Percentiles rank a stretch among this genome's conserved stretches.
phyloP scores from a whole-genome alignment of 2,113 vertebrate genomes.

The Melanocharis versteri region DNA sequence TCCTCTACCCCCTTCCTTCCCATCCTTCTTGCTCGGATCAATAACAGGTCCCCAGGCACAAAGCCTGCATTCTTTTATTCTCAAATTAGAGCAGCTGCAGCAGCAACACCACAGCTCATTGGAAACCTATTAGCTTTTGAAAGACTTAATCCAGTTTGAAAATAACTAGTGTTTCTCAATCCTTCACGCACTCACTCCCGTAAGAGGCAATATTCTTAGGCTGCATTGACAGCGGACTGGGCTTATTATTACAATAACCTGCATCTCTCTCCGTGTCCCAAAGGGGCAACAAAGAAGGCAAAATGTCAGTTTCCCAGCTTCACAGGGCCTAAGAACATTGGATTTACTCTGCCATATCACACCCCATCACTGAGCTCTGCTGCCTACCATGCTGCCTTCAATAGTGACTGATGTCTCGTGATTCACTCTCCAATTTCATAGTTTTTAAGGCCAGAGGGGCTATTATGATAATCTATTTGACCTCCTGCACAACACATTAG shows the following conservation, averaged over 20 bases:
- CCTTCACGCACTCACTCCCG: background rate
- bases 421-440: slow-evolving; percentile 33
- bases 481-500: background rate
- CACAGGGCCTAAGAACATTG: background rate
- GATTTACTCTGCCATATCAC: slow-evolving; percentile 12
- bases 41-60: slow-evolving; percentile 76
- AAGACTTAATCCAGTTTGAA: slow-evolving; percentile 77
- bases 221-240: background rate
- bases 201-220: slow-evolving; percentile 41
- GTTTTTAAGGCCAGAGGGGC: slow-evolving; percentile 22
- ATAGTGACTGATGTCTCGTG: background rate
- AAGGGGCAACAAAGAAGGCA: slow-evolving; percentile 47
- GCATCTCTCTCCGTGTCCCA: background rate
- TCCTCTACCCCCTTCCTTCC: slow-evolving; percentile 43
- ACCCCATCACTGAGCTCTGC: background rate
- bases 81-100: slow-evolving; percentile 84
- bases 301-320: slow-evolving; percentile 55
- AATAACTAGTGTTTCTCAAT: slow-evolving; percentile 67
- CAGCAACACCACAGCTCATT: slow-evolving; percentile 73
- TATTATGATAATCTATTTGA: slow-evolving; percentile 47
- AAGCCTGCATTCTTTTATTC: slow-evolving; percentile 84
- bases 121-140: slow-evolving; percentile 81
- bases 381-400: background rate
- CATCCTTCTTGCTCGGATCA: slow-evolving; percentile 68
- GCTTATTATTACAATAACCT: slow-evolving; percentile 32